Evolutionary conservation across 2,797 vertebrate genomes (phyloP), one percentile per base, ranked within the genome.

Genomic region (Typhlichthys eigenmanni): DNA sequence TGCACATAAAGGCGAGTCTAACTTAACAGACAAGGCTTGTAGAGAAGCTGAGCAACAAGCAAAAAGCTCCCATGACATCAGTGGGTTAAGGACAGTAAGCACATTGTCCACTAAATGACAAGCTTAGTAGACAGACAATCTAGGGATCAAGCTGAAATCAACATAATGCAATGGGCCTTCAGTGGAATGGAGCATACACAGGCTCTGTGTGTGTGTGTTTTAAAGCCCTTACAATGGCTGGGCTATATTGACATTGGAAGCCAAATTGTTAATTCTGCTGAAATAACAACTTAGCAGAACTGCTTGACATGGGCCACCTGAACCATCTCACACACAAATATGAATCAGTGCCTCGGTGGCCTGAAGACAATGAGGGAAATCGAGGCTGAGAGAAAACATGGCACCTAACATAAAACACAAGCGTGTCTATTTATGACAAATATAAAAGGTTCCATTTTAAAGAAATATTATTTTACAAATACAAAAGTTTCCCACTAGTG

Each of bases 1-100:
- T 58, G 80, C 71, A 84, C 75, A 88, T 75, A 82, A 87, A 87
- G 80, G 84, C 60, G 62, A 63, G 80, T 66, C 78, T 62, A 62
- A 79, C 66, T 70, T 76, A 81, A 78, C 64, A 83, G 67, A n/a
- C 66, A 43, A 64, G 59, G 60, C 74, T 74, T 78, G 58, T 60
- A 32, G 69, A 83, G 71, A 73, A 79, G 75, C 45, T 9, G 29
- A 56, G 57, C 13, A 82, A 79, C 74, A 76, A 64, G 69, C 52
- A 81, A 64, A 80, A 2, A 14, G 62, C 75, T 79, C 64, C 62
- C 29, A 69, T 81, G 79, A 85, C 80, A 85, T 78, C 46, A 80
- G 62, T 17, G 57, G 65, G 63, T 52, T 38, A 76, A 68, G 74
- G 67, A 73, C 76, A 80, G 54, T 59, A 62, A 55, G 50, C 46